Base-by-base conservation (phyloP, 2,797 vertebrate genomes). In the Euphonia xanthogaster region DNA sequence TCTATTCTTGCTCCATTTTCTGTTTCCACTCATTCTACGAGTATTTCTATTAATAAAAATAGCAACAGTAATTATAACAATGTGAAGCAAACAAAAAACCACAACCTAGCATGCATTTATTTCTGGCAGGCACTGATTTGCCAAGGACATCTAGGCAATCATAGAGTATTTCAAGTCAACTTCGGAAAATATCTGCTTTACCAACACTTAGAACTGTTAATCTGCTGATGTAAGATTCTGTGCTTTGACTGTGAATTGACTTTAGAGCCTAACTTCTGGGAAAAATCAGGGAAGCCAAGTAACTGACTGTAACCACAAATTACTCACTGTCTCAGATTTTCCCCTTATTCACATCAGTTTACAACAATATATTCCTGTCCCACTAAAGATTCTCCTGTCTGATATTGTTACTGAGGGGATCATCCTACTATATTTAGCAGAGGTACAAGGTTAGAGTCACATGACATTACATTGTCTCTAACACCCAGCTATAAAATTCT, bases 111-210 rank as follows among this genome's bases (percentile, higher is more conserved):
- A 79, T 4, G 4, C 39, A 75, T 81, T 91, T 82, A 50, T 78
- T 93, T 87, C 30, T 48, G 89, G 62, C 57, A 68, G 40, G 40
- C n/a, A 14, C 19, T 88, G 79, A 79, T 94, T 93, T 96, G 8
- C n/a, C 77, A 95, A 92, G 71, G 72, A 39, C 82, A 94, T 67
- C 40, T 77, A 75, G 91, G 61, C 53, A 87, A 91, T 40, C 51
- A 74, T 37, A 65, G 19, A 67, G 11, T 2, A 80, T 96, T 91
- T 92, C 63, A 85, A 84, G 61, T 35, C 58, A 84, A 66, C 54
- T 51, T 74, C 19, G 60, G 27, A 72, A 91, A 82, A 89, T 27
- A 77, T 54, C n/a, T 65, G n/a, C 72, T 94, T 93, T 55, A 70
- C 67, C 81, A 78, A 37, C 67, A 53, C 87, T 80, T 79, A 77